Base-by-base conservation (phyloP, 2,113 vertebrate species). In the Passer montanus region DNA sequence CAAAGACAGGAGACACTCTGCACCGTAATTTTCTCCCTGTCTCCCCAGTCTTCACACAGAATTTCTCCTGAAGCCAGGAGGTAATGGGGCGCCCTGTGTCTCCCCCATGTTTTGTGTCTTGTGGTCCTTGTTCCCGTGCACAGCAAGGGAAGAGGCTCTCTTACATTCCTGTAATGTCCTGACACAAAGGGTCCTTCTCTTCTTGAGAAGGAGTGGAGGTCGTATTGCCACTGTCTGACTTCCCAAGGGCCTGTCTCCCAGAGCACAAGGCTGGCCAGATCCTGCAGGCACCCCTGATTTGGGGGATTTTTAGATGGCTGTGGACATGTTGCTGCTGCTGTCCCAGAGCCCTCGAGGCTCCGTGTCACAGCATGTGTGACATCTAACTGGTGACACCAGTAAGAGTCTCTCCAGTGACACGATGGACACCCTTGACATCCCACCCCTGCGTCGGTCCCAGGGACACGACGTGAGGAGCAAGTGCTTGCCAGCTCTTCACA, bases 381-480 rank as follows among this genome's bases (percentile, higher is more conserved):
- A 47, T n/a, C 21, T 60, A 79, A 52, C 31, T 1, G 1, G 53
- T 43, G n/a, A 77, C n/a, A 76, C 11, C 67, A 83, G n/a, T 35
- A 72, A 83, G 13, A 41, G 2, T 43, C 23, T 47, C 53, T 60
- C 33, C 69, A 56, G 35, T 43, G 11, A 50, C 70, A 75, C 18
- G 18, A 76, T 35, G 53, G 53, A 52, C 31, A 58, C 9, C 24
- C 56, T 22, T 24, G 84, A 41, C 6, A 31, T 49, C 55, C 20
- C 3, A 9, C 18, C n/a, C 14, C 23, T 78, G 23, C 43, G 59
- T 44, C 6, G 3, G 15, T 60, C 22, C 28, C 23, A 30, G 30
- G 19, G 23, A 23, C 0, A 0, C 43, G 35, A 60, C 30, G 23
- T 0, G 17, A 62, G 50, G 8, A 33, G n/a, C 15, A 55, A 46